Evolutionary conservation across 2,888 invertebrate species (phyloP).

Genomic region (Heteromurus nitidus): DNA sequence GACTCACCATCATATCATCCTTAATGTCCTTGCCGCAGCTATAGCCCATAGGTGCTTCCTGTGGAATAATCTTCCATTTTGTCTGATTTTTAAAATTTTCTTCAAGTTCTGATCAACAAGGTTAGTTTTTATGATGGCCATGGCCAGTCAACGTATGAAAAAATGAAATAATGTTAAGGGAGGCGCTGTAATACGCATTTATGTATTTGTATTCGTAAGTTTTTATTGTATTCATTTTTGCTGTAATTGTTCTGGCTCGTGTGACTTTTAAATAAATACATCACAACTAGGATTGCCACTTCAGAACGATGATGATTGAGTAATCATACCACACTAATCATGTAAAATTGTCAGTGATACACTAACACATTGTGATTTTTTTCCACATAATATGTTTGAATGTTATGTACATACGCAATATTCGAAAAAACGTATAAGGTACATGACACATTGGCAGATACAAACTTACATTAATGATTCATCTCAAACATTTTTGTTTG

Average conservation of each 20-base stretch:
- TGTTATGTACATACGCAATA: slow-evolving; percentile 21
- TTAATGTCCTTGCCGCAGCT: too few relatives aligned
- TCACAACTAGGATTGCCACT: slow-evolving; percentile 26
- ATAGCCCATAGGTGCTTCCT: too few relatives aligned
- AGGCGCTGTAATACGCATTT: too few relatives aligned
- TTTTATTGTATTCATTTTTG: slow-evolving; percentile 14
- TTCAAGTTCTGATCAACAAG: too few relatives aligned
- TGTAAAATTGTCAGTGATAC: slow-evolving; percentile 25
- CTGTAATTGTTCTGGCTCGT: slow-evolving; percentile 18
- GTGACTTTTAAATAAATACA: slow-evolving; percentile 24
- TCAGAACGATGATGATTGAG: slow-evolving; percentile 1
- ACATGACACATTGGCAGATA: slow-evolving; percentile 50
- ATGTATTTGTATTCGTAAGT: too few relatives aligned
- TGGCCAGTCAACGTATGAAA: too few relatives aligned
- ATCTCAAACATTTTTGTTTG: neutral
- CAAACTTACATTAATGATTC: neutral
- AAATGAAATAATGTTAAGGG: too few relatives aligned
- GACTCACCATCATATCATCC: too few relatives aligned
- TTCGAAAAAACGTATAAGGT: slow-evolving; percentile 35
- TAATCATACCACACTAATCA: neutral
- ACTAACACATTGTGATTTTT: neutral
- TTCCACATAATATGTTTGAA: neutral
- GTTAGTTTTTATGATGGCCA: neutral
- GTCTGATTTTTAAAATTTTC: too few relatives aligned
- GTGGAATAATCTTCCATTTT: too few relatives aligned